Evolutionary conservation across 2,113 vertebrate species (phyloP), one percentile per base, ranked within the genome.

Genomic region (Amblyopsis rosae): DNA sequence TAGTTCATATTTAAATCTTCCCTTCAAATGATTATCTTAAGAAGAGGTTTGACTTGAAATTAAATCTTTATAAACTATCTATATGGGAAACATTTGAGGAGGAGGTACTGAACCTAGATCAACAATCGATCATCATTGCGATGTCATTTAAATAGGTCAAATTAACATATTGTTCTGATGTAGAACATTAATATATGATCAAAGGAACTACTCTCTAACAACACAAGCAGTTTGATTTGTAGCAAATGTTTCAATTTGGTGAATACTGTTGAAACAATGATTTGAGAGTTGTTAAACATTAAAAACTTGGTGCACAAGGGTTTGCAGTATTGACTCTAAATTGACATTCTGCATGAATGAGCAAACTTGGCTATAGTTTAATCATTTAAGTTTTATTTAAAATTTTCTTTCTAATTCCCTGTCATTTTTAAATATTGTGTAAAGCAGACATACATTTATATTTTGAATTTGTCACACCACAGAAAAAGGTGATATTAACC

Each of bases 201-300:
- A 5, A 48, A 19, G 5, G 61, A 11, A 47, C 4, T 41, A 8
- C 7, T 41, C 35, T 41, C 35, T 41, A 41, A n/a, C 8, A 9
- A 1, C 16, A 16, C 16, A 3, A 8, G 35, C 35, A 15, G 12
- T 15, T 50, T 50, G 12, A 48, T 4, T 11, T 13, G 12, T 45
- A 45, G 47, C 62, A 62, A 59, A 69, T 62, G 65, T 49, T 79
- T 70, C 26, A 50, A 63, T 26, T 59, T n/a, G 19, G 41, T 6
- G 33, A 49, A 49, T 58, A 53, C 35, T 69, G 54, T 16, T 3
- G 48, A 55, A 63, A 63, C 46, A 45, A 11, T 13, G 47, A 16
- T 47, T n/a, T 45, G 45, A 46, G 48, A 32, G 59, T 41, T 54
- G 26, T 26, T 3, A 26, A 26, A 26, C 26, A 26, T 26, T 26